phyloP scores from a whole-genome alignment of 1,140 invertebrate genomes.

The Lepeophtheirus salmonis region DNA sequence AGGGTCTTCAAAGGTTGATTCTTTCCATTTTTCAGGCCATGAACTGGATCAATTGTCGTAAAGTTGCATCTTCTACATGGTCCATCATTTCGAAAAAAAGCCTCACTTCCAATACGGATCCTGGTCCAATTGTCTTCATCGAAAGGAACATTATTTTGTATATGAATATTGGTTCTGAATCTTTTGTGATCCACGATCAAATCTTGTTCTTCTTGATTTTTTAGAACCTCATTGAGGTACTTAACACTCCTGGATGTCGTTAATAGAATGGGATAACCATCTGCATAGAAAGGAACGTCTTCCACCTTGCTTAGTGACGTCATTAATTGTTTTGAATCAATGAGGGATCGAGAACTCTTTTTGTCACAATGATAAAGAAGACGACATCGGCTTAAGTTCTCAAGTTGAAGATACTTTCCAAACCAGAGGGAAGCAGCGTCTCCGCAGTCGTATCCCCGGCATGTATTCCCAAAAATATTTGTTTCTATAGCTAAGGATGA shows the following conservation, averaged over 20 bases:
- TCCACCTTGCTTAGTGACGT: neutral
- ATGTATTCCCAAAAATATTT: neutral
- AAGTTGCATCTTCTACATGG: neutral
- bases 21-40: neutral
- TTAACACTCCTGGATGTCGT: neutral
- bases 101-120: neutral
- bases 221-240: neutral
- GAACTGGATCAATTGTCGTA: neutral
- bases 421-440: neutral
- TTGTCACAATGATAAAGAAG: neutral
- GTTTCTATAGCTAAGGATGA: neutral
- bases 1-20: neutral
- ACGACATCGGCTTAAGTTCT: neutral
- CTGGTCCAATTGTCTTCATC: neutral
- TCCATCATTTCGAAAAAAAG: neutral
- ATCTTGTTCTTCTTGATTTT: neutral
- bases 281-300: neutral
- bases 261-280: neutral
- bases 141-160: neutral
- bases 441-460: neutral
- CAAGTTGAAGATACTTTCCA: neutral
- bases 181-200: neutral
- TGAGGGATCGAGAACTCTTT: neutral
- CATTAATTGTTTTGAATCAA: neutral
- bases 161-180: neutral